A percentile compares a stretch with the other conserved stretches of the same genome.
phyloP scores from a whole-genome alignment of 2,797 vertebrate species.

The Tragopan temminckii region DNA sequence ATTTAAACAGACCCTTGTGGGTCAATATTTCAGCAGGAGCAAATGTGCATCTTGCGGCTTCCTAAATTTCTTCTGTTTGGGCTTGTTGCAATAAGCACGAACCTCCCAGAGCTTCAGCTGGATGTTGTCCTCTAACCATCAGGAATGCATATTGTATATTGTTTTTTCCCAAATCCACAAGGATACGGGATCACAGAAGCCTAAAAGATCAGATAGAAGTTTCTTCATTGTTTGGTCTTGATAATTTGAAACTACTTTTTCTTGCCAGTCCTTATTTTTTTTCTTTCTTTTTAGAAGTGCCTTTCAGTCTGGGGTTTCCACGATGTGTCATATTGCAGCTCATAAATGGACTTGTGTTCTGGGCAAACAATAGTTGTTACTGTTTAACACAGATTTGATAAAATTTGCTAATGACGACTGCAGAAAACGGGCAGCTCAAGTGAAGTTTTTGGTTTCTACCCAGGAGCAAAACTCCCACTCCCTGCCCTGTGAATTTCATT shows the following conservation, averaged over 20 bases:
- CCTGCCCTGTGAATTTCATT: constrained; percentile 55
- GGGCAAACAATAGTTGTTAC: constrained; percentile 68
- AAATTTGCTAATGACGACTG: constrained; percentile 62
- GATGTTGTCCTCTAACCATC: background rate
- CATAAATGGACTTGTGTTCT: constrained; percentile 70
- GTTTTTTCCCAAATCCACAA: background rate
- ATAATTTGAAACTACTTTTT: constrained; percentile 44
- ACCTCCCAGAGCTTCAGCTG: background rate
- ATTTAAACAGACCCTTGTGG: constrained; percentile 70
- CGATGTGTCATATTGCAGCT: constrained; percentile 70
- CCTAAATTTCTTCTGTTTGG: constrained; percentile 6
- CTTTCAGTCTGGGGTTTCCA: constrained; percentile 54
- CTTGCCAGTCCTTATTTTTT: constrained; percentile 31
- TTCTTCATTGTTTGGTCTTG: constrained; percentile 37
- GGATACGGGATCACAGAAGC: background rate
- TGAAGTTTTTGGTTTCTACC: constrained; percentile 48
- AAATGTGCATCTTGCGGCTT: background rate
- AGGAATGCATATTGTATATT: background rate
- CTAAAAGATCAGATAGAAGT: constrained; percentile 27
- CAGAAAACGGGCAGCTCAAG: constrained; percentile 61
- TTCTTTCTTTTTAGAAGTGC: background rate
- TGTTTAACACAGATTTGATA: constrained; percentile 67
- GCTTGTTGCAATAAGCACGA: background rate
- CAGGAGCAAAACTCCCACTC: constrained; percentile 51
- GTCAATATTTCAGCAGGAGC: constrained; percentile 72